Percentiles rank a stretch among this genome's conserved stretches.
Evolutionary conservation across 2,113 vertebrate genomes (phyloP).

Genomic region (Amphiprion percula): DNA sequence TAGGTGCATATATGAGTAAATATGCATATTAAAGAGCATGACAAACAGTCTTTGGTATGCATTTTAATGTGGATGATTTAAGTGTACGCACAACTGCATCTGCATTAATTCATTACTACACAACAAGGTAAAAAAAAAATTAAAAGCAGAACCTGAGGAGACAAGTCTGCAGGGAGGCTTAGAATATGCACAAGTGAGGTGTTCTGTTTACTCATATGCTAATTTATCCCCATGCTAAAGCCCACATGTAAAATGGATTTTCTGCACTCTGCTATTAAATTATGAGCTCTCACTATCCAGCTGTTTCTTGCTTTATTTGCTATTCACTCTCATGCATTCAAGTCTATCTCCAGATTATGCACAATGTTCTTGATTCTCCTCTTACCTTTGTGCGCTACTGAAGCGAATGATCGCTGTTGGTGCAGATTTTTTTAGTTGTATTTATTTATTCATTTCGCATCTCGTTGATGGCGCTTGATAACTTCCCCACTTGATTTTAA

Average conservation of each 20-base stretch:
- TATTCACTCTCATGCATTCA: neutral
- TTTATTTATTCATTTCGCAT: neutral
- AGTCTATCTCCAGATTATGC: constrained; percentile 31
- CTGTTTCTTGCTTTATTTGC: constrained; percentile 43
- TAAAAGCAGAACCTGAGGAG: constrained; percentile 52
- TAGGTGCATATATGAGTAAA: neutral
- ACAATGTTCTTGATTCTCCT: constrained; percentile 17
- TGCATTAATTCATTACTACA: constrained; percentile 47
- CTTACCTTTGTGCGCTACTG: constrained; percentile 12
- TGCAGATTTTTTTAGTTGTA: neutral
- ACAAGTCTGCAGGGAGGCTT: constrained; percentile 39
- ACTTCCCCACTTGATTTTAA: constrained; percentile 1
- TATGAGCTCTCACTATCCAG: constrained; percentile 58
- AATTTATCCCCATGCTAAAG: constrained; percentile 60
- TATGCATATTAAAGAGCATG: constrained; percentile 1
- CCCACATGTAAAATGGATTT: constrained; percentile 68
- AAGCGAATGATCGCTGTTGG: neutral
- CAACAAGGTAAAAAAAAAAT: constrained; percentile 50
- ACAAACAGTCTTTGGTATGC: neutral
- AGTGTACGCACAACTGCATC: constrained; percentile 36
- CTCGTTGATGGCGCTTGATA: constrained; percentile 4
- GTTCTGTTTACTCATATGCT: constrained; percentile 71
- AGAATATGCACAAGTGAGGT: constrained; percentile 55
- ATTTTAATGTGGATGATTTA: constrained; percentile 20
- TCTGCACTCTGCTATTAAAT: constrained; percentile 64